phyloP scores from a whole-genome alignment of 2,888 invertebrate species.

The Venusia cambrica region DNA sequence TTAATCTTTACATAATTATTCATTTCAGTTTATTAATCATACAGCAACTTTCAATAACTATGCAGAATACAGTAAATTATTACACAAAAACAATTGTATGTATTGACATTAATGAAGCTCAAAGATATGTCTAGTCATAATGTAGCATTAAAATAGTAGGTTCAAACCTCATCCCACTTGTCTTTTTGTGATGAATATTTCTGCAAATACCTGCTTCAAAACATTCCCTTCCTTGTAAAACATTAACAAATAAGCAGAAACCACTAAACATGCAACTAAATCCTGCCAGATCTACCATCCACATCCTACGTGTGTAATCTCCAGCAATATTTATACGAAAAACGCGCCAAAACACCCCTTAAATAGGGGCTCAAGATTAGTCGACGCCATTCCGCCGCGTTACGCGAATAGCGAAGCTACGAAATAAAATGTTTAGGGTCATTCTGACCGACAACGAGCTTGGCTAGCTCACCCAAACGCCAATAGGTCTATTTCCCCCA shows the following conservation, averaged over 20 bases:
- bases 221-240: slow-evolving; percentile 12
- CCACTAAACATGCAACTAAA: slow-evolving; percentile 26
- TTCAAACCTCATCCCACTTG: background rate
- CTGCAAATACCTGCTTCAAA: slow-evolving; percentile 1
- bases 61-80: no score
- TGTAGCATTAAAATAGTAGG: no score
- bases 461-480: slow-evolving; percentile 70
- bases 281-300: slow-evolving; percentile 24
- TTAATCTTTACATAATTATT: slow-evolving; percentile 9
- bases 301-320: slow-evolving; percentile 52
- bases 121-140: no score
- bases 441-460: slow-evolving; percentile 72
- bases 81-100: no score
- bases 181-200: slow-evolving; percentile 1
- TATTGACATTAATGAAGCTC: no score
- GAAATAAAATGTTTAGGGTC: slow-evolving; percentile 80
- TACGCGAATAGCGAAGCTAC: slow-evolving; percentile 70
- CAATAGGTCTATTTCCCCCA: slow-evolving; percentile 73
- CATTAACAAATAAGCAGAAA: slow-evolving; percentile 27
- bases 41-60: no score
- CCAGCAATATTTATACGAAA: slow-evolving; percentile 61
- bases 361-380: slow-evolving; percentile 74
- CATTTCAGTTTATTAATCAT: background rate
- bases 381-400: slow-evolving; percentile 64
- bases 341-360: slow-evolving; percentile 66